These are phyloP conservation scores for Sebastes vulpes DNA, from an alignment of 2,797 vertebrate genomes.

Conservation along the genomic window DNA sequence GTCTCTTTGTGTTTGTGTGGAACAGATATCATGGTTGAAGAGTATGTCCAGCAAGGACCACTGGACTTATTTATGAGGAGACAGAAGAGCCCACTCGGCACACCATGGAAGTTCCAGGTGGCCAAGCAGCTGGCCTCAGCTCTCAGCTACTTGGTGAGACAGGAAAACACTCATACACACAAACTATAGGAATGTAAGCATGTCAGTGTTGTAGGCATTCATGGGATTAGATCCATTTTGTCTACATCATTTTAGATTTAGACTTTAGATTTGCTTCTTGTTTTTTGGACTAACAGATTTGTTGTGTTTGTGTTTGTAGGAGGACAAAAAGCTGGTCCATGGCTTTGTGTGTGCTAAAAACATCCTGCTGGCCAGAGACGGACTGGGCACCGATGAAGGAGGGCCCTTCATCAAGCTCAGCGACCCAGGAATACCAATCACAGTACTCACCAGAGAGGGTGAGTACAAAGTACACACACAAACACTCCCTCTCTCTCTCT, in stretches of 20 bases:
- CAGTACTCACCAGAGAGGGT: slow-evolving; percentile 94
- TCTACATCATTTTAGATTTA: neutral
- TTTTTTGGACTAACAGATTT: neutral
- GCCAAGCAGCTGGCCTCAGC: slow-evolving; percentile 97
- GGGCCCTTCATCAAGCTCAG: slow-evolving; percentile 98
- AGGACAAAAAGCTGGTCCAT: slow-evolving; percentile 97
- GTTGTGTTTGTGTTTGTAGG: slow-evolving; percentile 81
- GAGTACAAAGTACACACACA: slow-evolving; percentile 13
- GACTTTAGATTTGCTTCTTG: neutral
- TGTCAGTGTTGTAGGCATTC: neutral
- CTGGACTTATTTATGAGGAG: slow-evolving; percentile 95
- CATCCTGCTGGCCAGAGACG: slow-evolving; percentile 94
- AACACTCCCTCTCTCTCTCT: neutral
- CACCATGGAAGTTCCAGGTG: slow-evolving; percentile 97
- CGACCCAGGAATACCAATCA: slow-evolving; percentile 96
- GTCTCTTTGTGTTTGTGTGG: slow-evolving; percentile 2
- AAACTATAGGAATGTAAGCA: neutral
- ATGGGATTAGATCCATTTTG: neutral
- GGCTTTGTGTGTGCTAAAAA: slow-evolving; percentile 97
- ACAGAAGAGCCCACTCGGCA: slow-evolving; percentile 89
- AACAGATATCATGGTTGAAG: slow-evolving; percentile 98
- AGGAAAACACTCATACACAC: neutral
- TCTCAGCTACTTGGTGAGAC: slow-evolving; percentile 96
- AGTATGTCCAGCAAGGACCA: slow-evolving; percentile 94
- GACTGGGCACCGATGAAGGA: slow-evolving; percentile 86